Percentiles rank a stretch among this genome's conserved stretches.
Evolutionary conservation across 2,797 vertebrate species (phyloP).

Genomic region (Etheostoma nigrum): DNA sequence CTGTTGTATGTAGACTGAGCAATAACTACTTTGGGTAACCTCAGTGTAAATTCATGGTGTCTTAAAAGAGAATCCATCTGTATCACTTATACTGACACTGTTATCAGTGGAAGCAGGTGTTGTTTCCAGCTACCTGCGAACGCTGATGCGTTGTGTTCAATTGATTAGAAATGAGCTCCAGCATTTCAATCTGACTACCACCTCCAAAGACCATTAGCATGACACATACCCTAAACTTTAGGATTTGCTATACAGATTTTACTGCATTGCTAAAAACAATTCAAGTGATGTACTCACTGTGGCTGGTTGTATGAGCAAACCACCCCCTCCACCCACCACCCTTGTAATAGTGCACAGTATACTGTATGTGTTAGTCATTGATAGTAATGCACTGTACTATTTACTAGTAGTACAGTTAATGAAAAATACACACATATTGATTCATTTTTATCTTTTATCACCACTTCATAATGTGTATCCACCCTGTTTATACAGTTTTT

Average conservation of each 20-base stretch:
- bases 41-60: conserved; percentile 3
- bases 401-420: too few species aligned
- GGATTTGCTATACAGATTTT: conserved; percentile 30
- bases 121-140: conserved; percentile 45
- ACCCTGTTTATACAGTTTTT: not conserved
- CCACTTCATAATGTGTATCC: not conserved
- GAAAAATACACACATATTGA: not conserved
- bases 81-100: conserved; percentile 41
- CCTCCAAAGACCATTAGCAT: conserved; percentile 46
- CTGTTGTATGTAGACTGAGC: not conserved
- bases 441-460: not conserved
- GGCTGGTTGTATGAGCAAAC: not conserved
- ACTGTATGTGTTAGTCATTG: not conserved
- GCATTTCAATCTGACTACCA: conserved; percentile 40
- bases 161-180: conserved; percentile 51
- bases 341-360: not conserved
- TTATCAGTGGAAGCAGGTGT: conserved; percentile 61
- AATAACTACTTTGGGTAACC: not conserved
- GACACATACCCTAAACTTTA: conserved; percentile 34
- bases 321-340: not conserved
- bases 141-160: conserved; percentile 55
- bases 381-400: not conserved
- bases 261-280: not conserved
- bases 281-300: not conserved
- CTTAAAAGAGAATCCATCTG: conserved; percentile 27